Conservation (phyloP, 2,888 invertebrate species). For the Amphipoea oculea region DNA sequence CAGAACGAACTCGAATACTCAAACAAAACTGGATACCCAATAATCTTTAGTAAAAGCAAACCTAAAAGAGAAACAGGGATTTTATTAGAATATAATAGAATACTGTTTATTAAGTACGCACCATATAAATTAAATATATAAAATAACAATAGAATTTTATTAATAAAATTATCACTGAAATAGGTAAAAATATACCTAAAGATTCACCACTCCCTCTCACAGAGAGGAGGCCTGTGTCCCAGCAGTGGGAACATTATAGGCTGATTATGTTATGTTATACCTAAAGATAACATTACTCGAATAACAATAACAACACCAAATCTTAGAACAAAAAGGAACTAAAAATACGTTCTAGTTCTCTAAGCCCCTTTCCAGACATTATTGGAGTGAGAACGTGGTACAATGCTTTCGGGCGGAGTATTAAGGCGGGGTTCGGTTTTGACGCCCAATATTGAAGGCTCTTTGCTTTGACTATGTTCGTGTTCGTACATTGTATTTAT, state of each 20-base stretch:
- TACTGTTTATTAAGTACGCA: neutral
- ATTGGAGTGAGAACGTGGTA: conserved; percentile 37
- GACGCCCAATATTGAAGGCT: conserved; percentile 24
- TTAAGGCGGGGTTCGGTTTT: conserved; percentile 30
- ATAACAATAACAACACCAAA: conserved; percentile 13
- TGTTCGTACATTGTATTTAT: conserved; percentile 5
- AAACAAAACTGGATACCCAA: neutral
- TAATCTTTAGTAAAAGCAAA: neutral
- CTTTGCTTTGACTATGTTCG: conserved; percentile 33
- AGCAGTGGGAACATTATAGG: too few relatives aligned
- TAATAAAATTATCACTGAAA: neutral
- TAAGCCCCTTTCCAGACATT: conserved; percentile 40
- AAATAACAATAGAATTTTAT: too few relatives aligned
- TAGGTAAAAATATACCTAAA: too few relatives aligned
- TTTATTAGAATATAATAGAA: too few relatives aligned
- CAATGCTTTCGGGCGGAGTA: conserved; percentile 44
- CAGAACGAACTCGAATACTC: conserved; percentile 1
- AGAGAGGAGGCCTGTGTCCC: too few relatives aligned
- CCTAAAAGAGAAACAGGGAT: neutral
- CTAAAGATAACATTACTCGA: neutral
- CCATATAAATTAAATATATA: neutral
- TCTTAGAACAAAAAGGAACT: conserved; percentile 24
- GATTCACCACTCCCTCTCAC: too few relatives aligned
- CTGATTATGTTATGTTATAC: too few relatives aligned
- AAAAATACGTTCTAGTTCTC: conserved; percentile 14